phyloP scores from a whole-genome alignment of 2,797 vertebrate species.

The Notolepis coatsorum region DNA sequence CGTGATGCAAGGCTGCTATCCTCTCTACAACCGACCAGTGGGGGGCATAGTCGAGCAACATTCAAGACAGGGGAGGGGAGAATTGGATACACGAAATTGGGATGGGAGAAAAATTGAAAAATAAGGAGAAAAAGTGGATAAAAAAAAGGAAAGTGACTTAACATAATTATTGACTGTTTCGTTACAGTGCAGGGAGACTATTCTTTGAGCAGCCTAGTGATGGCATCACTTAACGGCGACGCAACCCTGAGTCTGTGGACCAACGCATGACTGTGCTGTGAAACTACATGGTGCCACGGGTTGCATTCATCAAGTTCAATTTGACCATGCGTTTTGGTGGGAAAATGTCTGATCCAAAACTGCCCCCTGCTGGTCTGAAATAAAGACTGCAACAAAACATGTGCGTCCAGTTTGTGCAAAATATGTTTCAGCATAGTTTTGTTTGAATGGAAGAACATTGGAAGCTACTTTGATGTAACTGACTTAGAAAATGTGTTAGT shows the following conservation, averaged over 20 bases:
- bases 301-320: too few species aligned
- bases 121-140: too few species aligned
- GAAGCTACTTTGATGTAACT: neutral
- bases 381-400: conserved; percentile 15
- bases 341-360: conserved; percentile 7
- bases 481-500: too few species aligned
- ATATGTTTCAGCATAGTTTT: neutral
- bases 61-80: too few species aligned
- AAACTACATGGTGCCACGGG: neutral
- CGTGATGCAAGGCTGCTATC: too few species aligned
- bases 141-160: too few species aligned
- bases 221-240: neutral
- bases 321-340: neutral
- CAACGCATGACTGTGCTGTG: neutral
- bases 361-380: conserved; percentile 29
- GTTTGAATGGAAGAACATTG: neutral
- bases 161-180: neutral
- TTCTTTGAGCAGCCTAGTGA: conserved; percentile 5
- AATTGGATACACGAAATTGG: too few species aligned
- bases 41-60: too few species aligned
- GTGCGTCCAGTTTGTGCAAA: neutral
- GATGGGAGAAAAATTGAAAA: too few species aligned
- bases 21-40: too few species aligned
- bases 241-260: neutral
- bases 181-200: conserved; percentile 17